A percentile compares a stretch with the other conserved stretches of the same genome.
These are phyloP conservation scores for Pristionchus entomophagus DNA, from an alignment of 2,888 invertebrate genomes.

Conservation along the genomic window DNA sequence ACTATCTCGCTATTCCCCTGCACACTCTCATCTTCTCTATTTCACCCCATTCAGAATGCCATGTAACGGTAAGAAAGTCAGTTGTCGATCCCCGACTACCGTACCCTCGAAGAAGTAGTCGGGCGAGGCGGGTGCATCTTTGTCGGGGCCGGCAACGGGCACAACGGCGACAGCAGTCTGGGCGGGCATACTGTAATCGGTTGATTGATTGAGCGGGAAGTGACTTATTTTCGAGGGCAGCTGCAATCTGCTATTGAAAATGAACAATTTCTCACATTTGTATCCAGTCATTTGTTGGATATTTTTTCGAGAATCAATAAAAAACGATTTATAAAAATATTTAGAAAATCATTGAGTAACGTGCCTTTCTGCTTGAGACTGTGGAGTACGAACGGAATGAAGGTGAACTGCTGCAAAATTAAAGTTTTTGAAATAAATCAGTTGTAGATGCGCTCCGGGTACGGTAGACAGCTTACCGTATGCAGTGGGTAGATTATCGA, in stretches of 20 bases:
- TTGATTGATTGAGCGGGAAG: background rate
- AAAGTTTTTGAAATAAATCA: background rate
- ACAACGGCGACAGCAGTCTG: slow-evolving; percentile 42
- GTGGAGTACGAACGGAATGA: background rate
- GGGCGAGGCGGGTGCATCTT: slow-evolving; percentile 30
- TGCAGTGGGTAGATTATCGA: background rate
- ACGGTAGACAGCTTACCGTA: background rate
- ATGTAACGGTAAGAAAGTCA: background rate
- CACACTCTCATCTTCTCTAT: too few relatives aligned
- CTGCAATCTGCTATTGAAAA: background rate
- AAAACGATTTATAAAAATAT: background rate
- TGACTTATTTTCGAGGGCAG: background rate
- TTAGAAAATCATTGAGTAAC: background rate
- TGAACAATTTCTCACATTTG: too few relatives aligned
- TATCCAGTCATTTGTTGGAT: too few relatives aligned
- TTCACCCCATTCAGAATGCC: too few relatives aligned
- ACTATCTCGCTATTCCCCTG: too few relatives aligned
- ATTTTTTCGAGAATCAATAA: background rate
- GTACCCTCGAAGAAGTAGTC: slow-evolving; percentile 73
- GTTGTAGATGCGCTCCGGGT: too few relatives aligned
- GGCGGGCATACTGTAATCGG: slow-evolving; percentile 34
- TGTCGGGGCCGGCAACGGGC: slow-evolving; percentile 36
- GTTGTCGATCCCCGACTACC: background rate
- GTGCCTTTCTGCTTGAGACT: background rate
- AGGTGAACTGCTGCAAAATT: background rate